A percentile compares a stretch with the other conserved stretches of the same genome.
Evolutionary conservation across 2,888 invertebrate species (phyloP).

Genomic region (Xestia ashworthii): DNA sequence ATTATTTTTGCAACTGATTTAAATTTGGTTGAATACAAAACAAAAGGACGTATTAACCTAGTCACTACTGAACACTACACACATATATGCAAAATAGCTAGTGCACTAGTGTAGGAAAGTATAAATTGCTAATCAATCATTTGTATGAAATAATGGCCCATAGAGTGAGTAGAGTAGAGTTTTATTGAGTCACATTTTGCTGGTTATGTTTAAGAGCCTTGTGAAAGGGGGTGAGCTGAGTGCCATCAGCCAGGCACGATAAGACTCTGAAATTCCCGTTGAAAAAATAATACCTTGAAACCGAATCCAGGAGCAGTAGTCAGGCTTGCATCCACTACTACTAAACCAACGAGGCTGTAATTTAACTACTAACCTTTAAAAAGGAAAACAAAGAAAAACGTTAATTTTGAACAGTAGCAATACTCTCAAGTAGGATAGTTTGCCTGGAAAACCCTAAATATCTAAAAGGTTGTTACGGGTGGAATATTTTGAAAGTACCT

Average conservation of each 20-base stretch:
- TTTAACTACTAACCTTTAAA: background rate
- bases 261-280: background rate
- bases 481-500: constrained; percentile 18
- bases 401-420: background rate
- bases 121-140: constrained; percentile 7
- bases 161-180: too few relatives aligned
- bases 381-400: background rate
- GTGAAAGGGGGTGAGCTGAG: background rate
- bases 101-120: background rate
- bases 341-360: background rate
- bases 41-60: background rate
- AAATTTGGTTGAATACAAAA: background rate
- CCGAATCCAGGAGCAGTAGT: background rate
- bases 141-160: background rate
- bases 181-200: too few relatives aligned
- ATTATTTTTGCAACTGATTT: constrained; percentile 3
- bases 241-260: background rate
- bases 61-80: background rate
- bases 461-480: background rate
- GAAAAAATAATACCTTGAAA: background rate
- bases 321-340: background rate
- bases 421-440: background rate
- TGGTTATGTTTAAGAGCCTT: background rate
- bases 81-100: constrained; percentile 6
- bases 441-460: background rate